These are phyloP conservation scores for Anagyrus pseudococci DNA, from an alignment of 2,888 invertebrate species.

Conservation along the genomic window DNA sequence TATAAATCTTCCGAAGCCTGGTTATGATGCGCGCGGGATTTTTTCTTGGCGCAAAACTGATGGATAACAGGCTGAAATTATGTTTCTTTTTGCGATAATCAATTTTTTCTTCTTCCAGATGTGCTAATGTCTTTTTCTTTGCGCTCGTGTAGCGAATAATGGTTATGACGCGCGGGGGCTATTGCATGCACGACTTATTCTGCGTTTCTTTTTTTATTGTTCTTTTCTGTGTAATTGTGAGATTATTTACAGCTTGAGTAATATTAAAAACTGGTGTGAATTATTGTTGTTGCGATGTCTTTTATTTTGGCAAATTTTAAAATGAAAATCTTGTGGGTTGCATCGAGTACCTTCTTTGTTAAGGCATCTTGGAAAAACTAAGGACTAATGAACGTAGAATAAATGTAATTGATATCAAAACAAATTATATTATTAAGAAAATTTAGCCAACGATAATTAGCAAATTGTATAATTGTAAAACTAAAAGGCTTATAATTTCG, in stretches of 20 bases:
- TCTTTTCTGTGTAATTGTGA: neutral
- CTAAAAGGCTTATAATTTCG: too few species aligned
- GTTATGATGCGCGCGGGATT: neutral
- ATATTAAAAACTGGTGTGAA: neutral
- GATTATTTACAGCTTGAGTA: neutral
- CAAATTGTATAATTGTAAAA: too few species aligned
- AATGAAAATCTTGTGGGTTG: too few species aligned
- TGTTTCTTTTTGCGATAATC: slow-evolving; percentile 5
- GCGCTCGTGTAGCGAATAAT: neutral
- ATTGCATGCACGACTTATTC: neutral
- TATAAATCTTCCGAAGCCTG: slow-evolving; percentile 25
- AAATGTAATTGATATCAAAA: too few species aligned
- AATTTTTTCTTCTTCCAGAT: neutral
- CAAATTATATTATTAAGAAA: too few species aligned
- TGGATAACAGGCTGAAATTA: slow-evolving; percentile 22
- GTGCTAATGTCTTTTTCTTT: neutral
- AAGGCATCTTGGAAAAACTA: too few species aligned
- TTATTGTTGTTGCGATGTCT: too few species aligned
- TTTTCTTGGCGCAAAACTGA: slow-evolving; percentile 22
- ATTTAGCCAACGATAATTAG: too few species aligned
- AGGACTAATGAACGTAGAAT: too few species aligned
- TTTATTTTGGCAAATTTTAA: too few species aligned
- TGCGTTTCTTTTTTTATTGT: neutral
- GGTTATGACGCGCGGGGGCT: too few species aligned
- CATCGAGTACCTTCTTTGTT: too few species aligned